phyloP scores from a whole-genome alignment of 2,888 invertebrate genomes.

The Drosophila mettleri region DNA sequence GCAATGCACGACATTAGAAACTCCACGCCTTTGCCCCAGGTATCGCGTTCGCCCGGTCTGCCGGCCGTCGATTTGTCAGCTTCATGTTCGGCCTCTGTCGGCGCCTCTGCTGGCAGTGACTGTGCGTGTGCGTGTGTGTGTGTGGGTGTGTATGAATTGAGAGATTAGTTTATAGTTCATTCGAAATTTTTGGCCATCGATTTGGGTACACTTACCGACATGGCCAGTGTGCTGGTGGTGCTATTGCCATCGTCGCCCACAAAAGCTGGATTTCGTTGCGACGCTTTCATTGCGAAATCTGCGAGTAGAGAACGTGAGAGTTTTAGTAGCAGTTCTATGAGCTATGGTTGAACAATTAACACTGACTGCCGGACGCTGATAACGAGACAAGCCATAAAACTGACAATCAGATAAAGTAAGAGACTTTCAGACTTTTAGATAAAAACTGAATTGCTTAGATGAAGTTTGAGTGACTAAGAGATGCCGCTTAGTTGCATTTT shows the following conservation, averaged over 20 bases:
- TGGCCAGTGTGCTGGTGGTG: slow-evolving; percentile 63
- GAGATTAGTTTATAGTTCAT: slow-evolving; percentile 54
- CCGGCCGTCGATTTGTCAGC: slow-evolving; percentile 34
- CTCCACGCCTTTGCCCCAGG: slow-evolving; percentile 85
- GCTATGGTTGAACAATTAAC: slow-evolving; percentile 29
- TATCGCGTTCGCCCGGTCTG: slow-evolving; percentile 75
- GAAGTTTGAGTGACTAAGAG: not conserved
- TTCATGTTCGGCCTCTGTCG: slow-evolving; percentile 42
- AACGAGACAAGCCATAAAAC: slow-evolving; percentile 48
- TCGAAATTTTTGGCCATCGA: slow-evolving; percentile 27
- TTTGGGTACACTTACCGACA: slow-evolving; percentile 59
- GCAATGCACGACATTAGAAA: slow-evolving; percentile 85
- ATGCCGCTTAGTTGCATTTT: not conserved
- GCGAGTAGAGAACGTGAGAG: slow-evolving; percentile 1
- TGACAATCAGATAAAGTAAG: slow-evolving; percentile 60
- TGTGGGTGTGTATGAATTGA: slow-evolving; percentile 4
- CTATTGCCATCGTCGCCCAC: slow-evolving; percentile 82
- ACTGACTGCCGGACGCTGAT: slow-evolving; percentile 40
- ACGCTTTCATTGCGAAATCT: slow-evolving; percentile 40
- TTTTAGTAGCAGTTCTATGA: slow-evolving; percentile 29
- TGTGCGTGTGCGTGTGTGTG: slow-evolving; percentile 15
- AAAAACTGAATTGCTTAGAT: not conserved
- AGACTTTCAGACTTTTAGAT: slow-evolving; percentile 36
- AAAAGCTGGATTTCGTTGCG: slow-evolving; percentile 82
- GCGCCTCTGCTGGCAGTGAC: slow-evolving; percentile 44